These are phyloP conservation scores for Holacanthus passer DNA, from an alignment of 2,113 vertebrate species.

Conservation along the genomic window DNA sequence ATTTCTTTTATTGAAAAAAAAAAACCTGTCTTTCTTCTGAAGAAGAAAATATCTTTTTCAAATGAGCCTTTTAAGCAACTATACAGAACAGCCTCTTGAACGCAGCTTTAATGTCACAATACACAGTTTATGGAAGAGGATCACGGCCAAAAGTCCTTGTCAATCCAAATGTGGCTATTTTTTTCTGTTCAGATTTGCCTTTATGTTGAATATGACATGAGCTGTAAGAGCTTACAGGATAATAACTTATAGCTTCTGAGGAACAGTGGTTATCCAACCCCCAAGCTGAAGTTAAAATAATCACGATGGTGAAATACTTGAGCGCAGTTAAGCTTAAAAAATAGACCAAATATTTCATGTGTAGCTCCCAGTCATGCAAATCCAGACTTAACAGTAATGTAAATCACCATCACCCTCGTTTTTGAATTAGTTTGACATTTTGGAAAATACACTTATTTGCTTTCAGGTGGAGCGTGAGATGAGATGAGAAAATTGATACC, in stretches of 20 bases:
- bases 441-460: neutral
- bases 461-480: neutral
- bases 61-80: constrained; percentile 55
- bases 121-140: constrained; percentile 31
- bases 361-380: neutral
- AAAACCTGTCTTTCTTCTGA: constrained; percentile 37
- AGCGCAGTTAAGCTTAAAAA: neutral
- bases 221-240: neutral
- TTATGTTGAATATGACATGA: constrained; percentile 14
- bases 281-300: neutral
- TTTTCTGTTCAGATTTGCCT: constrained; percentile 9
- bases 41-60: constrained; percentile 49
- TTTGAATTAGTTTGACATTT: neutral
- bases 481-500: neutral
- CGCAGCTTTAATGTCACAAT: constrained; percentile 49
- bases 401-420: neutral
- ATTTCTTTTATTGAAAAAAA: constrained; percentile 70
- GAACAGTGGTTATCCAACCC: neutral
- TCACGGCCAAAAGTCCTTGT: neutral
- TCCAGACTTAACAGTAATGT: neutral
- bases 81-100: constrained; percentile 54
- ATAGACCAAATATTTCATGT: neutral
- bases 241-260: constrained; percentile 13
- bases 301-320: neutral
- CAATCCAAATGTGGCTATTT: constrained; percentile 5